These are phyloP conservation scores for Zele albiditarsus DNA, from an alignment of 2,888 invertebrate genomes.

Conservation along the genomic window DNA sequence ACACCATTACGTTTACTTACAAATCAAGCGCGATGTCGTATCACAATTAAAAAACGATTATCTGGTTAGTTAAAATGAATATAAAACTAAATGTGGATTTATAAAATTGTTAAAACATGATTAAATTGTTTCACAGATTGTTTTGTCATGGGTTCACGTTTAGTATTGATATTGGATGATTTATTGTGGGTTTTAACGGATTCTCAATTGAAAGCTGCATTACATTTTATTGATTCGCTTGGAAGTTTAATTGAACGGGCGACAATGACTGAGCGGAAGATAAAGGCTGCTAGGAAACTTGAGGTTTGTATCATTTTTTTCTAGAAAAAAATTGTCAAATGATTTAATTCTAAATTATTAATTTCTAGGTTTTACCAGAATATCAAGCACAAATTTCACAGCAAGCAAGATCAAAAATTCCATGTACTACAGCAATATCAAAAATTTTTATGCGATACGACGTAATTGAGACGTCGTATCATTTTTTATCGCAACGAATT, in stretches of 20 bases:
- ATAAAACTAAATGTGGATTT: background rate
- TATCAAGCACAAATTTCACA: constrained; percentile 83
- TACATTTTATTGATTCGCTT: constrained; percentile 90
- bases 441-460: constrained; percentile 90
- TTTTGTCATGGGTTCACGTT: constrained; percentile 91
- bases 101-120: background rate
- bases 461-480: constrained; percentile 98
- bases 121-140: constrained; percentile 81
- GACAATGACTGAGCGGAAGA: constrained; percentile 84
- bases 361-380: constrained; percentile 78
- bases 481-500: constrained; percentile 92
- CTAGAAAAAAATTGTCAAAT: constrained; percentile 4
- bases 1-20: constrained; percentile 94
- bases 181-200: constrained; percentile 97
- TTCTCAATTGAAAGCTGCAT: constrained; percentile 94
- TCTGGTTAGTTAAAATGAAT: constrained; percentile 76
- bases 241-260: constrained; percentile 87
- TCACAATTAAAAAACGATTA: constrained; percentile 95
- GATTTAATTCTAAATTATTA: constrained; percentile 31
- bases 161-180: constrained; percentile 95
- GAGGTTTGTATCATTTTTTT: constrained; percentile 76
- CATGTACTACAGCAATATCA: constrained; percentile 70
- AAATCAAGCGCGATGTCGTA: constrained; percentile 94
- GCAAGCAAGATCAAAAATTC: constrained; percentile 73
- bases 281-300: constrained; percentile 89